phyloP scores from a whole-genome alignment of 2,113 vertebrate genomes.

The Brachypteracias leptosomus region DNA sequence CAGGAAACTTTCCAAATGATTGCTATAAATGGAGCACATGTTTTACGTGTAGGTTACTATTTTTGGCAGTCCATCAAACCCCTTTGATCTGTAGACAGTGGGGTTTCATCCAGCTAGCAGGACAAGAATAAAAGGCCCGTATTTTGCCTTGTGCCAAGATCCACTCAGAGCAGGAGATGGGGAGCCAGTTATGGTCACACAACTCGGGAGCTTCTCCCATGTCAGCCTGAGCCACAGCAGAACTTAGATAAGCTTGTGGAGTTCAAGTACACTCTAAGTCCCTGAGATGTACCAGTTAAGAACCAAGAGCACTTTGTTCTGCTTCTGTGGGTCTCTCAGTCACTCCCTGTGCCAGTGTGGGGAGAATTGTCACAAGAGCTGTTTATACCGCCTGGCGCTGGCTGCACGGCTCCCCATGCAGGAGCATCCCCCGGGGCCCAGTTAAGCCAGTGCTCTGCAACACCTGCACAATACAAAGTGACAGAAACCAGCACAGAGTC shows the following conservation, averaged over 20 bases:
- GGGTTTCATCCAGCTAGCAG: constrained; percentile 62
- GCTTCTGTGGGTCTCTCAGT: not conserved
- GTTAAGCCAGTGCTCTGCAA: not conserved
- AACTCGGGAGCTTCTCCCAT: not conserved
- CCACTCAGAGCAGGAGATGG: constrained; percentile 21
- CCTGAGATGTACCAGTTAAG: not conserved
- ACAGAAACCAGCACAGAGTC: constrained; percentile 16
- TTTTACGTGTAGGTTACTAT: constrained; percentile 73
- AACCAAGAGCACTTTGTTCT: not conserved
- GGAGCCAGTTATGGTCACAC: not conserved
- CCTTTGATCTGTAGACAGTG: constrained; percentile 67
- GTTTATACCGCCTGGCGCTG: not conserved
- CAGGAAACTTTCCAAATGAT: constrained; percentile 75
- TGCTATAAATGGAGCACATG: constrained; percentile 72
- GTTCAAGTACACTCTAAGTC: not conserved
- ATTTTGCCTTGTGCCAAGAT: constrained; percentile 52
- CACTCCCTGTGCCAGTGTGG: not conserved
- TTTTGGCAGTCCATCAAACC: constrained; percentile 71
- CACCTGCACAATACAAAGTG: constrained; percentile 52
- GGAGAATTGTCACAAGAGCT: not conserved
- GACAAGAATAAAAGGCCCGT: constrained; percentile 61
- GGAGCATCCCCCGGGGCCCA: not conserved
- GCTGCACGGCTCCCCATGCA: not conserved
- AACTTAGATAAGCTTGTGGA: not conserved
- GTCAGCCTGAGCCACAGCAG: not conserved